Evolutionary conservation across 2,888 invertebrate genomes (phyloP), one percentile per base, ranked within the genome.

Genomic region (Chaetogeoica ovagalla): DNA sequence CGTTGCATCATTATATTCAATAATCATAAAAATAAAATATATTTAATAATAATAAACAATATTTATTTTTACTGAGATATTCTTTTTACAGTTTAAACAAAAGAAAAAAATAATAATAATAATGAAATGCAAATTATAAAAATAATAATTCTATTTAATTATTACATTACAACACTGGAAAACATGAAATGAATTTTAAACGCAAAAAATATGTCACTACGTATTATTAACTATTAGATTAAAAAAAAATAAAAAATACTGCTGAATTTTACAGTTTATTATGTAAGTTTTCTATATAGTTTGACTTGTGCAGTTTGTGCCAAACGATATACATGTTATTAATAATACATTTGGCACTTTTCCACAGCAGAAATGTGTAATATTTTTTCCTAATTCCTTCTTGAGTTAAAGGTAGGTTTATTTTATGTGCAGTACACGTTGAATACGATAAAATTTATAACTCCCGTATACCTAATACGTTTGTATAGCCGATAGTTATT

Each of bases 301-400:
- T 66, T 66, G 43, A 57, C 66, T 75, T 59, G 60, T 11, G 13
- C 48, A 48, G 15, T 48, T n/a, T 48, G 48, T 76, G 76, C 76
- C 76, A 69, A 77, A 77, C 37, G 76, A 77, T 69, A 69, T 69
- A 60, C 52, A 69, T 39, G 76, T 77, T 77, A 77, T 77, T 77
- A 77, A 77, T 77, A 77, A 77, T 60, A 30, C 37, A 37, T 68
- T 77, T 77, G 76, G 76, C 76, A 21, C 19, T 21, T 60, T n/a
- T 69, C 76, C 76, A 76, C 65, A 65, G 55, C 63, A 65, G 63
- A 55, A 74, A 55, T 65, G 39, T 74, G 74, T 74, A 55, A 65
- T 74, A 39, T 74, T 65, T 55, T 72, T 21, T 21, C 65, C 48
- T 11, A 48, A 13, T 48, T 48, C 48, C 48, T 48, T 48, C 13